Evolutionary conservation across 2,797 vertebrate genomes (phyloP).

Genomic region (Linurgus olivaceus): DNA sequence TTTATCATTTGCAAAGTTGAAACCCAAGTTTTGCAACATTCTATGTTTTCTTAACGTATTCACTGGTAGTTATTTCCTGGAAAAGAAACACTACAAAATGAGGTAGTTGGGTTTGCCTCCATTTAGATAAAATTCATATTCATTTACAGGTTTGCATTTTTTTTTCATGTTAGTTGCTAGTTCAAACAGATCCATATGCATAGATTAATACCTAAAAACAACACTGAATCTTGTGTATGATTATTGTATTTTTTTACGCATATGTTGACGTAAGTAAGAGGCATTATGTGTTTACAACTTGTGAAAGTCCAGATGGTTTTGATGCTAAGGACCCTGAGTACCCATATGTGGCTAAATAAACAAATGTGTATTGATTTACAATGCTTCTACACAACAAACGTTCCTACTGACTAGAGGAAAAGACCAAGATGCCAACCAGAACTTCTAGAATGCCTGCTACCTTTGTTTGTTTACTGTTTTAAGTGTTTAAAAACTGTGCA

Average conservation of each 20-base stretch:
- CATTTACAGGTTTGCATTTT: rapidly evolving
- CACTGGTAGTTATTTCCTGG: background rate
- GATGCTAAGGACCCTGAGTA: background rate
- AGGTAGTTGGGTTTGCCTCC: rapidly evolving
- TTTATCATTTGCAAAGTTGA: background rate
- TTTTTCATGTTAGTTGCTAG: background rate
- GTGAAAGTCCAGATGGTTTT: background rate
- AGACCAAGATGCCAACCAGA: background rate
- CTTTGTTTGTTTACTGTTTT: background rate
- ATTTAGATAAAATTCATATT: background rate
- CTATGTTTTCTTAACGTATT: background rate
- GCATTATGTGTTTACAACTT: background rate
- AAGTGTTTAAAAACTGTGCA: background rate
- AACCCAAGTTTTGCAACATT: background rate
- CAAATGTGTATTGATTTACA: background rate
- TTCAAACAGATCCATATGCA: background rate
- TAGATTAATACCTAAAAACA: background rate
- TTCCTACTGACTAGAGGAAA: background rate
- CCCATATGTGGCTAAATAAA: background rate
- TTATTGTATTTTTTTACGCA: background rate
- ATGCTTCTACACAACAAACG: background rate
- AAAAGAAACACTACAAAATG: background rate
- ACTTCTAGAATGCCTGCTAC: background rate
- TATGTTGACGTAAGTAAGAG: background rate
- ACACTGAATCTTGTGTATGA: background rate